A percentile compares a stretch with the other conserved stretches of the same genome.
Evolutionary conservation across 2,888 invertebrate genomes (phyloP).

Genomic region (Synanthedon tipuliformis): DNA sequence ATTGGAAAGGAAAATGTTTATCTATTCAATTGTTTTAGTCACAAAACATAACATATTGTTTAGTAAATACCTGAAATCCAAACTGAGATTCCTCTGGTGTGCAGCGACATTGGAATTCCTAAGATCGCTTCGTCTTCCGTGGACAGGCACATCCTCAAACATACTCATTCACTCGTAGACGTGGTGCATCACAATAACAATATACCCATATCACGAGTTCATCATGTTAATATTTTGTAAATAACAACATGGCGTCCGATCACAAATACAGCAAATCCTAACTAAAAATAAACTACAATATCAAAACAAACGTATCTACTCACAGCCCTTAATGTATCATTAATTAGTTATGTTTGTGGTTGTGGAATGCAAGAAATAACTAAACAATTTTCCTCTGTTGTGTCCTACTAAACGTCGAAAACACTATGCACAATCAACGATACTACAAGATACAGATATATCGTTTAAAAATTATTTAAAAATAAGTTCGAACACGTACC

Average conservation of each 20-base stretch:
- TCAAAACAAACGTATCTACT: slow-evolving; percentile 9
- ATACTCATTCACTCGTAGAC: slow-evolving; percentile 52
- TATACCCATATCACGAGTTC: slow-evolving; percentile 46
- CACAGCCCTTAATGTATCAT: slow-evolving; percentile 17
- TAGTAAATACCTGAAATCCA: slow-evolving; percentile 81
- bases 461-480: slow-evolving; percentile 6
- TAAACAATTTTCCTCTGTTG: slow-evolving; percentile 3
- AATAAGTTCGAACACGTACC: slow-evolving; percentile 12
- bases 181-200: slow-evolving; percentile 12
- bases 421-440: slow-evolving; percentile 5
- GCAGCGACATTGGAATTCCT: slow-evolving; percentile 47
- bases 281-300: slow-evolving; percentile 4
- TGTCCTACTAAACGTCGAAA: slow-evolving; percentile 5
- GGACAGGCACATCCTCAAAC: slow-evolving; percentile 68
- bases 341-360: slow-evolving; percentile 7
- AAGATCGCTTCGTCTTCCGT: slow-evolving; percentile 55
- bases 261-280: background rate
- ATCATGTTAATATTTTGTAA: slow-evolving; percentile 50
- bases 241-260: slow-evolving; percentile 63
- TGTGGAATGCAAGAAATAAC: slow-evolving; percentile 9
- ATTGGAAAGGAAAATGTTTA: too few relatives aligned
- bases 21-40: too few relatives aligned
- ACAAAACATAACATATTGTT: too few relatives aligned
- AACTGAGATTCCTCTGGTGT: slow-evolving; percentile 89
- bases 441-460: slow-evolving; percentile 7